Evolutionary conservation across 2,888 invertebrate genomes (phyloP), one percentile per base, ranked within the genome.

Genomic region (Epistrophella euchroma): DNA sequence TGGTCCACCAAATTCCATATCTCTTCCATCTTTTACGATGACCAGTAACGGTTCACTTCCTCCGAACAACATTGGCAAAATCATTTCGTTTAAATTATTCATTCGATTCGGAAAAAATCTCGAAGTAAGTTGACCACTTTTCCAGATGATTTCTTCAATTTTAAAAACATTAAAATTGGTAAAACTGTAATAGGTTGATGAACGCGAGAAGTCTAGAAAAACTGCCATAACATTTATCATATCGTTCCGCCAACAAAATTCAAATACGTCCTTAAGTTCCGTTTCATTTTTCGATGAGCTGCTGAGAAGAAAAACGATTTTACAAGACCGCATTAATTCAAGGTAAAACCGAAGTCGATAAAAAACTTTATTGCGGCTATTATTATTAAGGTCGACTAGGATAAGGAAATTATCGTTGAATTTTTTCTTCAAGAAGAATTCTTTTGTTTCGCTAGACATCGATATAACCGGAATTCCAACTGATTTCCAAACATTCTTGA

Each of bases 1-100:
- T 4, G 88, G 88, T 1, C 91, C 91, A 1, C 88, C 88, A 5
- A 90, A 83, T 0, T 88, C 58, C 6, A 3, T 37, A n/a, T 10
- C 4, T 2, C 45, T 7, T 43, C 6, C 4, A 6, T 37, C 40
- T 40, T 40, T 9, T 9, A 17, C 15, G 22, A 45, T 1, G 2
- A 64, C 45, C 0, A 45, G 2, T 17, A 0, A 2, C 1, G 62
- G 45, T 17, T 25, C 45, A n/a, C 3, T 2, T 22, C 40, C 60
- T 10, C 22, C 15, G 3, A 22, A 40, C 3, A 37, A 9, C 22
- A 64, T 25, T 64, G 62, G 43, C 17, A 64, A 28, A 11, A 17
- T 43, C n/a, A 17, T 9, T n/a, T 45, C 45, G 2, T 62, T 40
- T n/a, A 62, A 19, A n/a, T 62, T 5, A 1, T 19, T 15, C 25